Conservation (phyloP, 2,113 vertebrate genomes). For the Plotosus lineatus region DNA sequence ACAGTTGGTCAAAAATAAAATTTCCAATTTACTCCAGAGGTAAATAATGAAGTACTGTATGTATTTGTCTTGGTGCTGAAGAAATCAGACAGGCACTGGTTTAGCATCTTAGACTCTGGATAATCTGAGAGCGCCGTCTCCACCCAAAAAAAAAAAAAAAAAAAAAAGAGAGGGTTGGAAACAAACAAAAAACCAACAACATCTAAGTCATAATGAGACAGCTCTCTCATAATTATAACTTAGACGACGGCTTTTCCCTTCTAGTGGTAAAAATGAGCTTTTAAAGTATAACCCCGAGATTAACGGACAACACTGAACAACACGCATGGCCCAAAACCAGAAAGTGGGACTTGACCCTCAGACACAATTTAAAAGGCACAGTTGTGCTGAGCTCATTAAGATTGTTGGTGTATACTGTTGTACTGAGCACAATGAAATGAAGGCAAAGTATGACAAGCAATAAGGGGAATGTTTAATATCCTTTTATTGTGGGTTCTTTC, state of each 20-base stretch:
- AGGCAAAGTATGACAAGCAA: constrained; percentile 76
- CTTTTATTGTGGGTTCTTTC: constrained; percentile 85
- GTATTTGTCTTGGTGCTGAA: too few relatives aligned
- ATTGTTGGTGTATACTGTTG: background rate
- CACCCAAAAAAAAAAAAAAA: too few relatives aligned
- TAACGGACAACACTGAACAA: too few relatives aligned
- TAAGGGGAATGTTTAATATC: constrained; percentile 89
- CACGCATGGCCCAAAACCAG: background rate
- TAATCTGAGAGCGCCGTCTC: too few relatives aligned
- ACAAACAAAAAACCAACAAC: too few relatives aligned
- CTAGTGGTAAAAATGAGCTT: too few relatives aligned
- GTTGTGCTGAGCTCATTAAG: background rate
- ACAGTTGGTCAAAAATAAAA: background rate
- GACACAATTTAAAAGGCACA: background rate
- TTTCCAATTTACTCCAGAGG: background rate
- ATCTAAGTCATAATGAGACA: too few relatives aligned
- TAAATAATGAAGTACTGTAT: too few relatives aligned
- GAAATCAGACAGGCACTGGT: background rate
- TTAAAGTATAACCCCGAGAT: too few relatives aligned
- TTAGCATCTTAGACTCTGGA: background rate
- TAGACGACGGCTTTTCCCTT: too few relatives aligned
- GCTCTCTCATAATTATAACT: too few relatives aligned
- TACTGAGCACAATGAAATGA: background rate
- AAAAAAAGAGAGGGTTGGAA: too few relatives aligned
- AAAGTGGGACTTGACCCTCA: background rate